These are phyloP conservation scores for Gadus macrocephalus DNA, from an alignment of 2,113 vertebrate species.

Conservation along the genomic window DNA sequence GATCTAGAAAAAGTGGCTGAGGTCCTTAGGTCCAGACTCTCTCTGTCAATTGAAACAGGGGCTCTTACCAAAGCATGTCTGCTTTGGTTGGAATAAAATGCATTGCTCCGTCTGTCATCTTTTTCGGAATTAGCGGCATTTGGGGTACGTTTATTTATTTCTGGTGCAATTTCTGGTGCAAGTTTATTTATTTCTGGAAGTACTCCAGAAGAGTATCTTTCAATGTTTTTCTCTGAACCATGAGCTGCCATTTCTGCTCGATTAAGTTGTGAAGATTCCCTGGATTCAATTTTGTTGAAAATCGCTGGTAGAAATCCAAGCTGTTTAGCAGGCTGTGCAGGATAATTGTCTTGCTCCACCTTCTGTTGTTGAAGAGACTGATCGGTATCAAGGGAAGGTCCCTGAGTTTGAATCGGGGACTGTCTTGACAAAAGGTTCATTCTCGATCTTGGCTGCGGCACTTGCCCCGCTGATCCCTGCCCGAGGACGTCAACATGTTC, in stretches of 20 bases:
- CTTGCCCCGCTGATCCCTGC: slow-evolving; percentile 31
- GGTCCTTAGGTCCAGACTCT: slow-evolving; percentile 72
- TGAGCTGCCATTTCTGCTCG: slow-evolving; percentile 47
- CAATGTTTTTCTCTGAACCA: slow-evolving; percentile 42
- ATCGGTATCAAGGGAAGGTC: slow-evolving; percentile 19
- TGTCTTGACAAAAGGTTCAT: slow-evolving; percentile 14
- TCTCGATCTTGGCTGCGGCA: slow-evolving; percentile 14
- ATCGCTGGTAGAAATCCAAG: slow-evolving; percentile 73
- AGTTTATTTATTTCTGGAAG: slow-evolving; percentile 69
- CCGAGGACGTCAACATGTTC: slow-evolving; percentile 50
- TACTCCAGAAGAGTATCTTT: slow-evolving; percentile 45
- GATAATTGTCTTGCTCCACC: slow-evolving; percentile 30
- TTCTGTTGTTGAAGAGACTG: slow-evolving; percentile 25
- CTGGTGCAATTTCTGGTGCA: too few species aligned
- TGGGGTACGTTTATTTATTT: too few species aligned
- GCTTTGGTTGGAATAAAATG: slow-evolving; percentile 32
- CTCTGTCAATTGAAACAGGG: slow-evolving; percentile 46
- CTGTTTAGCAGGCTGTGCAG: slow-evolving; percentile 17
- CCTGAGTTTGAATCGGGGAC: slow-evolving; percentile 24
- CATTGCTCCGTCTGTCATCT: slow-evolving; percentile 18
- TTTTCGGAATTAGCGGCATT: slow-evolving; percentile 47
- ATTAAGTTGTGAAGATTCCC: slow-evolving; percentile 47
- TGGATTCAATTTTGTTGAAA: slow-evolving; percentile 63
- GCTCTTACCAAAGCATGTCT: slow-evolving; percentile 40
- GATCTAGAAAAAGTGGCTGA: slow-evolving; percentile 63